Percentiles rank a stretch among this genome's conserved stretches.
Conservation (phyloP, 1,140 invertebrate genomes). For the Drosophila murphyi region DNA sequence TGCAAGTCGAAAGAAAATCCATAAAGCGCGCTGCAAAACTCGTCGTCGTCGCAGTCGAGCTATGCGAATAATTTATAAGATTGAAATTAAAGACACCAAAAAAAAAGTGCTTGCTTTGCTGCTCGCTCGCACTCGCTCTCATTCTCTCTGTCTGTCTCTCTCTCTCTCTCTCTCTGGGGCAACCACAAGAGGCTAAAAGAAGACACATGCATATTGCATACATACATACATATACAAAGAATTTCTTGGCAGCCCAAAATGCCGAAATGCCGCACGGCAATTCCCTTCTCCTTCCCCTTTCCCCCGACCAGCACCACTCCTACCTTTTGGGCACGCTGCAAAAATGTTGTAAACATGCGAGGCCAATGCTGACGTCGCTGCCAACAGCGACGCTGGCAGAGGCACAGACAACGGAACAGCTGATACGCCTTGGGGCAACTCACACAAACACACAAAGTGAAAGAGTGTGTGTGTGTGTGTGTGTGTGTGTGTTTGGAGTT, state of each 20-base stretch:
- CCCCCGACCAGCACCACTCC: no score
- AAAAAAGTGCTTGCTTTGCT: constrained; percentile 18
- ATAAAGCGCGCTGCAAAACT: constrained; percentile 68
- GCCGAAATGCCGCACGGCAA: constrained; percentile 29
- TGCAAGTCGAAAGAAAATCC: constrained; percentile 62
- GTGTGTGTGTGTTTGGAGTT: background rate
- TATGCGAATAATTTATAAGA: constrained; percentile 61
- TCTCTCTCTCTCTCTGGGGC: constrained; percentile 19
- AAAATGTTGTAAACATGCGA: constrained; percentile 73
- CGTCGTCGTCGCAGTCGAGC: constrained; percentile 48
- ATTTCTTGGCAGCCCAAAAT: constrained; percentile 49
- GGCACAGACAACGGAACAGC: constrained; percentile 51
- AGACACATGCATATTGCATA: background rate
- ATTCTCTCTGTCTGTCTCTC: constrained; percentile 13
- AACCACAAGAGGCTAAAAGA: constrained; percentile 26
- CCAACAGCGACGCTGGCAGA: constrained; percentile 1
- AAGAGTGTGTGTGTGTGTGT: constrained; percentile 5
- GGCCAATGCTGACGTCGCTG: constrained; percentile 43
- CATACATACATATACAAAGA: constrained; percentile 23
- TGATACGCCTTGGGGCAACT: constrained; percentile 49
- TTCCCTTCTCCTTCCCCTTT: background rate
- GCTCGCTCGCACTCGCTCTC: background rate
- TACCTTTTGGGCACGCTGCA: constrained; percentile 24
- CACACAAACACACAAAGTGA: constrained; percentile 11
- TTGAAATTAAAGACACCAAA: constrained; percentile 60